phyloP scores from a whole-genome alignment of 1,140 invertebrate species.

The Pachypsylla venusta region DNA sequence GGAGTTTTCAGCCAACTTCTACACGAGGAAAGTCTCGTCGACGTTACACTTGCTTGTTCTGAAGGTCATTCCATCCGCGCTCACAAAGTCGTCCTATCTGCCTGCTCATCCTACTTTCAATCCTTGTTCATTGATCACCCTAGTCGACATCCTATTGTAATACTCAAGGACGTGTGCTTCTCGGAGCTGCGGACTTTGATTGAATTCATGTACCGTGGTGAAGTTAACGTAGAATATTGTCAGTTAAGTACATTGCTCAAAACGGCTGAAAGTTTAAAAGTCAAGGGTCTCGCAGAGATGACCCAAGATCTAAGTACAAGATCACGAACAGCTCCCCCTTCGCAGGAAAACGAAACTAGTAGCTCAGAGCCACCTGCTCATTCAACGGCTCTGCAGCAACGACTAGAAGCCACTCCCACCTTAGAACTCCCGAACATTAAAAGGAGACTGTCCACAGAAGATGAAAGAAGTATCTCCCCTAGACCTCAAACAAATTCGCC shows the following conservation, averaged over 20 bases:
- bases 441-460: background rate
- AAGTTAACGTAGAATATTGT: conserved; percentile 86
- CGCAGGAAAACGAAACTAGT: conserved; percentile 22
- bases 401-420: conserved; percentile 10
- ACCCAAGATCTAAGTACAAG: conserved; percentile 37
- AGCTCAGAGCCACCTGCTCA: conserved; percentile 26
- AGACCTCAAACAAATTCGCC: conserved; percentile 12
- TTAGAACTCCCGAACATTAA: conserved; percentile 19
- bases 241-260: conserved; percentile 78
- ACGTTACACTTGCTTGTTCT: conserved; percentile 86
- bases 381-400: conserved; percentile 12
- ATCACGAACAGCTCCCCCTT: conserved; percentile 20
- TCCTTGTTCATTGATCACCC: conserved; percentile 76
- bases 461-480: conserved; percentile 9
- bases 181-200: conserved; percentile 75
- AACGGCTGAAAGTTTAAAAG: conserved; percentile 82
- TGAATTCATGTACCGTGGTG: conserved; percentile 93
- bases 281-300: conserved; percentile 83
- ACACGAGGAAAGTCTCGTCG: conserved; percentile 84
- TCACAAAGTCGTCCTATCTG: conserved; percentile 87
- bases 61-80: conserved; percentile 85
- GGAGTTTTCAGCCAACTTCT: conserved; percentile 87
- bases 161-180: conserved; percentile 83
- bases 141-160: conserved; percentile 80
- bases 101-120: conserved; percentile 89